Conservation (phyloP, 2,888 invertebrate genomes). For the Chrysotoxum bicinctum region DNA sequence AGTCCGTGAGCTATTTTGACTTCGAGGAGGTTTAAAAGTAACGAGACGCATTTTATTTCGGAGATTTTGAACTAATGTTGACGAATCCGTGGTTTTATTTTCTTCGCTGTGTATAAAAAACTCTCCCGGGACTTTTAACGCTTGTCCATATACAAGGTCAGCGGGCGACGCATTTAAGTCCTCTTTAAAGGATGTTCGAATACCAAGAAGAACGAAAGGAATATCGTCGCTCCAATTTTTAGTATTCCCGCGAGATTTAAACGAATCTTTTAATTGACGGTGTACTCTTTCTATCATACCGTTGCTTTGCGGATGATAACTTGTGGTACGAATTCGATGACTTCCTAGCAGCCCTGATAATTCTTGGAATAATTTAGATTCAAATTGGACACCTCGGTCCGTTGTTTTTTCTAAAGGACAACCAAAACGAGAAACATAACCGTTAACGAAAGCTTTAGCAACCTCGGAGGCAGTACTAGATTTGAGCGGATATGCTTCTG, state of each 20-base stretch:
- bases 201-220: conserved; percentile 8
- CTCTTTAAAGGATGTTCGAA: background rate
- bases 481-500: background rate
- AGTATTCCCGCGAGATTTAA: background rate
- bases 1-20: conserved; percentile 4
- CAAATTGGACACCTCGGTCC: conserved; percentile 1
- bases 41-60: background rate
- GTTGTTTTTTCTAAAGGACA: background rate
- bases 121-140: background rate
- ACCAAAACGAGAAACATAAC: background rate
- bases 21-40: background rate
- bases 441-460: background rate
- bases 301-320: conserved; percentile 3
- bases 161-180: background rate
- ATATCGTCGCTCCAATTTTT: conserved; percentile 14
- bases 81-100: background rate
- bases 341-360: conserved; percentile 3
- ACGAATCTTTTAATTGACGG: background rate
- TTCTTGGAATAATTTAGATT: too few relatives aligned
- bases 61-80: conserved; percentile 1
- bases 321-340: background rate
- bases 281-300: too few relatives aligned
- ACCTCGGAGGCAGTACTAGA: background rate
- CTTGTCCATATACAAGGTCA: background rate
- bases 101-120: background rate